These are phyloP conservation scores for Chrysochloris asiatica DNA, from an alignment of 2,113 vertebrate genomes.

Conservation along the genomic window DNA sequence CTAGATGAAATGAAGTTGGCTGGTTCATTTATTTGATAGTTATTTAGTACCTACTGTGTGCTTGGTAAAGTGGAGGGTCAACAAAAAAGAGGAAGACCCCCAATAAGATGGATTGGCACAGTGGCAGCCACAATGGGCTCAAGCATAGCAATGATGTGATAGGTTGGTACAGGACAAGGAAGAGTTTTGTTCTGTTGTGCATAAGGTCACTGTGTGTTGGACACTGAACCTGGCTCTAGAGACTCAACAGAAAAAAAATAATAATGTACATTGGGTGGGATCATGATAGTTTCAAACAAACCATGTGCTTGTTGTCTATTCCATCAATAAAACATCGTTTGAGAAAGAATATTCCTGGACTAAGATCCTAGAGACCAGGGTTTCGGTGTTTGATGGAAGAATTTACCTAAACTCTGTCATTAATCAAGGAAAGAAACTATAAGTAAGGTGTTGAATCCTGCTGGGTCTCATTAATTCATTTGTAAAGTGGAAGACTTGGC, in stretches of 20 bases:
- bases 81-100: too few relatives aligned
- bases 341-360: background rate
- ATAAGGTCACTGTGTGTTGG: background rate
- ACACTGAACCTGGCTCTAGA: background rate
- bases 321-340: background rate
- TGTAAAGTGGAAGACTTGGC: background rate
- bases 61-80: too few relatives aligned
- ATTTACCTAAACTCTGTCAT: background rate
- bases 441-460: background rate
- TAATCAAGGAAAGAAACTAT: background rate
- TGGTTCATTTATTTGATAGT: slow-evolving; percentile 11
- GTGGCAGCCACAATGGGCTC: too few relatives aligned
- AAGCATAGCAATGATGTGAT: too few relatives aligned
- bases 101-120: too few relatives aligned
- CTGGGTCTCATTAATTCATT: background rate
- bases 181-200: too few relatives aligned
- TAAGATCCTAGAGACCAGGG: background rate
- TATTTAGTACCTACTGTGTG: slow-evolving; percentile 1
- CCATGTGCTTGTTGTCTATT: background rate
- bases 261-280: too few relatives aligned
- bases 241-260: background rate
- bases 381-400: background rate
- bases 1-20: background rate
- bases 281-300: background rate
- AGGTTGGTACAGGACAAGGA: too few relatives aligned